These are phyloP conservation scores for Bos indicus DNA, from an alignment of 2,113 vertebrate species.

Conservation along the genomic window DNA sequence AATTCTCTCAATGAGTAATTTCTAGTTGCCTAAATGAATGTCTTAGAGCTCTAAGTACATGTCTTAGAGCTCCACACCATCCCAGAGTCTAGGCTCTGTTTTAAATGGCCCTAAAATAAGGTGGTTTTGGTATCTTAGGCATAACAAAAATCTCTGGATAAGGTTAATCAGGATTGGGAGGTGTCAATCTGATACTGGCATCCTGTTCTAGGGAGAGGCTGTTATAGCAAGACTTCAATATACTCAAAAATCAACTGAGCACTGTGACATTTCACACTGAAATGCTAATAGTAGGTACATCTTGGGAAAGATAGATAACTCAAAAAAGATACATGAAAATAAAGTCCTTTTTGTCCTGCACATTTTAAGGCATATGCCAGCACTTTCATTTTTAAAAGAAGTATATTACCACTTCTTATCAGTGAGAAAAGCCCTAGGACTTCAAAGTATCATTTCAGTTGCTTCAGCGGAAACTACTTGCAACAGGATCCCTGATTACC, in stretches of 20 bases:
- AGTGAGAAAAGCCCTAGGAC: background rate
- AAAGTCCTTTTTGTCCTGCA: background rate
- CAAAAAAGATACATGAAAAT: background rate
- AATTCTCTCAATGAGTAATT: background rate
- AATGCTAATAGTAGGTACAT: background rate
- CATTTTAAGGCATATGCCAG: background rate
- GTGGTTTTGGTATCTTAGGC: background rate
- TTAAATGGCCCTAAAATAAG: background rate
- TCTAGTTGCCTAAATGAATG: background rate
- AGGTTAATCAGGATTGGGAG: background rate
- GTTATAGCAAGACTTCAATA: background rate
- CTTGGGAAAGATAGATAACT: background rate
- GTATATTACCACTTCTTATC: background rate
- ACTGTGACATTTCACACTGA: background rate
- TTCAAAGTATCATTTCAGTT: background rate
- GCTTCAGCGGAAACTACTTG: background rate
- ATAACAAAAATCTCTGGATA: background rate
- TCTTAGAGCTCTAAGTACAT: background rate
- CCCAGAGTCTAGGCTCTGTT: background rate
- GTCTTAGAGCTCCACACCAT: background rate
- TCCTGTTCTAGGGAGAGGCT: background rate
- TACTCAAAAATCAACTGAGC: background rate
- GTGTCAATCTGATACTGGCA: background rate
- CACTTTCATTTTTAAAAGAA: background rate
- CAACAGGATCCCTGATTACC: slow-evolving; percentile 79